These are phyloP conservation scores for Centropristis striata DNA, from an alignment of 2,113 vertebrate genomes.

Conservation along the genomic window DNA sequence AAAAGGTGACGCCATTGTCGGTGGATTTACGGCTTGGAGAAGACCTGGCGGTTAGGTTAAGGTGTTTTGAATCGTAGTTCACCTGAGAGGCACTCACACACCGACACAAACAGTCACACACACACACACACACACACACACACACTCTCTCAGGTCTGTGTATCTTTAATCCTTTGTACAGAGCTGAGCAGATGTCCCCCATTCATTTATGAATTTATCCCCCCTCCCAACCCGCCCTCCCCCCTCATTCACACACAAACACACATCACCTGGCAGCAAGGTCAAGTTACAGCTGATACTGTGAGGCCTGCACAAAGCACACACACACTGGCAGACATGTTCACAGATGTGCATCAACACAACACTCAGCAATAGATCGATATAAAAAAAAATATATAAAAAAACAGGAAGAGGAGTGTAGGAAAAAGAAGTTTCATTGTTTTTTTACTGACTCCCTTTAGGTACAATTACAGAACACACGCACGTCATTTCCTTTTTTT, in stretches of 20 bases:
- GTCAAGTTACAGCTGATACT: slow-evolving; percentile 96
- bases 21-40: slow-evolving; percentile 22
- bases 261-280: slow-evolving; percentile 89
- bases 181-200: slow-evolving; percentile 96
- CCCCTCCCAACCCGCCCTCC: slow-evolving; percentile 70
- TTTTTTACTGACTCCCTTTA: slow-evolving; percentile 52
- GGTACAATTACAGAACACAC: slow-evolving; percentile 43
- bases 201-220: slow-evolving; percentile 99
- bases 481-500: slow-evolving; percentile 27
- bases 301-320: slow-evolving; percentile 78
- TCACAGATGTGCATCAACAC: slow-evolving; percentile 20
- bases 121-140: slow-evolving; percentile 28
- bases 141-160: slow-evolving; percentile 58
- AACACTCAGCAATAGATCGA: too few species aligned
- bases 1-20: not conserved
- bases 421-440: slow-evolving; percentile 30
- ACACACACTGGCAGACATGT: slow-evolving; percentile 19
- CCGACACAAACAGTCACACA: not conserved
- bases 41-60: slow-evolving; percentile 15
- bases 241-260: slow-evolving; percentile 21
- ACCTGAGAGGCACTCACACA: slow-evolving; percentile 21
- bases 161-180: slow-evolving; percentile 90
- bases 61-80: slow-evolving; percentile 35
- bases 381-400: not conserved
- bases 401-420: slow-evolving; percentile 2